A percentile compares a stretch with the other conserved stretches of the same genome.
Conservation (phyloP, 1,140 invertebrate species). For the Batillaria attramentaria region DNA sequence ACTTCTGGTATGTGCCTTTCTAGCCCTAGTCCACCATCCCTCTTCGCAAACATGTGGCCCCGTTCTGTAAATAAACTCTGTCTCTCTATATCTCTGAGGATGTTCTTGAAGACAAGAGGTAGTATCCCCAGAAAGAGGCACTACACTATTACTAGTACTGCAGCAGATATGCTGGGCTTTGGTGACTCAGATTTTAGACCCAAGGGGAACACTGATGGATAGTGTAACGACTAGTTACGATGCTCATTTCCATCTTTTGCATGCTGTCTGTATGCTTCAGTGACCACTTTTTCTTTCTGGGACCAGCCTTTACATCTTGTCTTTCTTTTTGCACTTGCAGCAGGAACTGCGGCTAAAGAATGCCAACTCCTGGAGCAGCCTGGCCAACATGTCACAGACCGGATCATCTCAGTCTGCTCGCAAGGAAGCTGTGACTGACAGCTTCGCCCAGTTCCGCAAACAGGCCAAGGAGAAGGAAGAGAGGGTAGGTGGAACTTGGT, state of each 20-base stretch:
- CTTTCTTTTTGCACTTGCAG: slow-evolving; percentile 40
- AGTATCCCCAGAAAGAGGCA: too few species aligned
- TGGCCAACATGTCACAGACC: slow-evolving; percentile 74
- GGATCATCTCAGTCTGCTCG: slow-evolving; percentile 24
- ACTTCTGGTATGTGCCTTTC: too few species aligned
- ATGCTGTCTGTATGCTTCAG: not conserved
- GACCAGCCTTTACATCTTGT: slow-evolving; percentile 18
- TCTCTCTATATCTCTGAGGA: too few species aligned
- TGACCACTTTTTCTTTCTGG: not conserved
- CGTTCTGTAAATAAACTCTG: too few species aligned
- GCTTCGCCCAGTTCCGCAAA: slow-evolving; percentile 90
- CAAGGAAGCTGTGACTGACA: slow-evolving; percentile 70
- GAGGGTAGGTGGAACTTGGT: slow-evolving; percentile 74
- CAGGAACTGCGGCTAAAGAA: slow-evolving; percentile 78
- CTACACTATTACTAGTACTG: too few species aligned
- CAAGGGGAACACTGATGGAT: too few species aligned
- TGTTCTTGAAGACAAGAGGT: too few species aligned
- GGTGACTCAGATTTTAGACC: too few species aligned
- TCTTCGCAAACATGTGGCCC: too few species aligned
- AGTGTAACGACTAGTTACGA: too few species aligned
- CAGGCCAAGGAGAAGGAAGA: slow-evolving; percentile 96
- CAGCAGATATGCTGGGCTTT: too few species aligned
- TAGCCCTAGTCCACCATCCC: too few species aligned
- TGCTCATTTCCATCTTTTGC: not conserved
- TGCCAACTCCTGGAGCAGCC: slow-evolving; percentile 91